Evolutionary conservation across 2,113 vertebrate species (phyloP).

Genomic region (Oreochromis spilurus): DNA sequence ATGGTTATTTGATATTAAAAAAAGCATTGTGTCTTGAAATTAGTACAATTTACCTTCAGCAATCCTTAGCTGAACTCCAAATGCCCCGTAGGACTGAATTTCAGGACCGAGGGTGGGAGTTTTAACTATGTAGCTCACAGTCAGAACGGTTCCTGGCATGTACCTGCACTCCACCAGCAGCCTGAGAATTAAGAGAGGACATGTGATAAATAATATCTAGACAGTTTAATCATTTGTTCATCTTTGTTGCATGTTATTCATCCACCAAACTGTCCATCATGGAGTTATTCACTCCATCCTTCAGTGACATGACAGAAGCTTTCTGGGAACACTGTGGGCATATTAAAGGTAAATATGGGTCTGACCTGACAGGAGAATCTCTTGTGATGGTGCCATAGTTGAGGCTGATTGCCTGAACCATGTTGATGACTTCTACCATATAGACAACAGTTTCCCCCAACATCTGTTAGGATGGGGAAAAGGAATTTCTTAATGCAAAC

Average conservation of each 20-base stretch:
- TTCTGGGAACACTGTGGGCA: neutral
- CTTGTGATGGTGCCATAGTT: slow-evolving; percentile 76
- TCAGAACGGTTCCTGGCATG: slow-evolving; percentile 42
- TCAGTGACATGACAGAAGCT: neutral
- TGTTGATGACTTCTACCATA: slow-evolving; percentile 71
- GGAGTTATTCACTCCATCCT: neutral
- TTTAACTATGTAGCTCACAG: slow-evolving; percentile 72
- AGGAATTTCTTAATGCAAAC: neutral
- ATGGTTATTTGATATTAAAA: neutral
- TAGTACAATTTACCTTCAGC: slow-evolving; percentile 59
- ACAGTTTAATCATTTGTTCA: neutral
- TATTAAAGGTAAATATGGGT: neutral
- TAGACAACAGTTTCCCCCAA: slow-evolving; percentile 68
- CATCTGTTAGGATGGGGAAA: slow-evolving; percentile 42
- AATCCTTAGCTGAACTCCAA: slow-evolving; percentile 76
- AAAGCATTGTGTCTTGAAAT: neutral
- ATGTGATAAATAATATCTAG: neutral
- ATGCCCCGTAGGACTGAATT: slow-evolving; percentile 60
- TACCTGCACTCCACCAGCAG: slow-evolving; percentile 74
- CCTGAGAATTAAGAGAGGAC: slow-evolving; percentile 26
- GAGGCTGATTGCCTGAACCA: slow-evolving; percentile 59
- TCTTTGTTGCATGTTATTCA: neutral
- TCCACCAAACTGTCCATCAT: neutral
- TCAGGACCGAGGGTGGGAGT: slow-evolving; percentile 63
- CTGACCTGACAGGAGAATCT: slow-evolving; percentile 72